A percentile compares a stretch with the other conserved stretches of the same genome.
phyloP scores from a whole-genome alignment of 2,113 vertebrate species.

The Mastomys natalensis region DNA sequence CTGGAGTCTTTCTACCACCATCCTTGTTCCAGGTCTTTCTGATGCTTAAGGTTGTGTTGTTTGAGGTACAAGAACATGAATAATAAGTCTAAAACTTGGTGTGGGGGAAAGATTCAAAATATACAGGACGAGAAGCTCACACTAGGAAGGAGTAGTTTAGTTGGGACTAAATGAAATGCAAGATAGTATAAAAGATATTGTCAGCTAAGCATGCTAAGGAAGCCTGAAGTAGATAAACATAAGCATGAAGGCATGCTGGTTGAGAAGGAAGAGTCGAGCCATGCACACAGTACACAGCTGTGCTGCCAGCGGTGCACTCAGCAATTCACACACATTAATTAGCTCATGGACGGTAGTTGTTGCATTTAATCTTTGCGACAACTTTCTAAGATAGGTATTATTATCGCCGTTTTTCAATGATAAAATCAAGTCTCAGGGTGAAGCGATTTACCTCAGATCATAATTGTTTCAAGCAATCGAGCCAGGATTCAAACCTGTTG shows the following conservation, averaged over 20 bases:
- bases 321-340: slow-evolving; percentile 54
- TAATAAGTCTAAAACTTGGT: not conserved
- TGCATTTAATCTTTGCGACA: slow-evolving; percentile 65
- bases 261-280: not conserved
- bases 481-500: slow-evolving; percentile 18
- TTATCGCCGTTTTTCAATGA: slow-evolving; percentile 65
- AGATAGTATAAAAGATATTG: not conserved
- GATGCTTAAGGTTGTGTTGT: not conserved
- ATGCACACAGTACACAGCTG: not conserved
- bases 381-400: slow-evolving; percentile 60
- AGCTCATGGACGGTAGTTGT: slow-evolving; percentile 50
- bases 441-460: slow-evolving; percentile 61
- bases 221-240: not conserved
- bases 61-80: not conserved
- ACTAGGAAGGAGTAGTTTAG: not conserved
- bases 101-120: not conserved
- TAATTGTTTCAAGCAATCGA: slow-evolving; percentile 67
- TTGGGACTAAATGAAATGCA: not conserved
- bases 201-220: not conserved
- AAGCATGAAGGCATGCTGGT: not conserved
- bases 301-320: slow-evolving; percentile 20
- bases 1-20: not conserved
- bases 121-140: not conserved
- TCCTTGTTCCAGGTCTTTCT: too few species aligned
- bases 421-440: slow-evolving; percentile 69